Conservation (phyloP, 2,113 vertebrate species). For the Chascanopsetta lugubris region DNA sequence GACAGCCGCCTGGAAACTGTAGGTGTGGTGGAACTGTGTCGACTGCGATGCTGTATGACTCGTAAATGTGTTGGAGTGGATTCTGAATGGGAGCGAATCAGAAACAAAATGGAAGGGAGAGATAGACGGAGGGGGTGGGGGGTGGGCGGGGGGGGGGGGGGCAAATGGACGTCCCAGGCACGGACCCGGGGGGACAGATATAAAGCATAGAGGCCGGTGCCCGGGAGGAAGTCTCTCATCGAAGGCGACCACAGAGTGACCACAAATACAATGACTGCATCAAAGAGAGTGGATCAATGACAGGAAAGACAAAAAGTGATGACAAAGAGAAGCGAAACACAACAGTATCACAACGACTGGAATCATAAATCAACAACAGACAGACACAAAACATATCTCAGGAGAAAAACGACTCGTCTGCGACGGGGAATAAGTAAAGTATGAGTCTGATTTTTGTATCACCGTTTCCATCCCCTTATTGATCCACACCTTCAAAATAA, state of each 20-base stretch:
- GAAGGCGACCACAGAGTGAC: neutral
- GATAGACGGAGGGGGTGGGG: constrained; percentile 19
- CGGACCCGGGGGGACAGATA: neutral
- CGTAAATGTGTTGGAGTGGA: constrained; percentile 58
- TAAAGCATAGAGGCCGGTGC: neutral
- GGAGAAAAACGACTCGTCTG: neutral
- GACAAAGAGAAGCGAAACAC: neutral
- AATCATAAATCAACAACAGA: neutral
- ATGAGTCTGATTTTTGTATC: neutral
- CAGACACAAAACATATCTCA: neutral
- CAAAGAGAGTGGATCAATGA: neutral
- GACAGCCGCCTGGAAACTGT: constrained; percentile 43
- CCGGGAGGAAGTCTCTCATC: neutral
- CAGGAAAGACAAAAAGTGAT: neutral
- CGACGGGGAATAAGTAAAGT: neutral
- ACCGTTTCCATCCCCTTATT: neutral
- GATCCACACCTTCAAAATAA: too few relatives aligned
- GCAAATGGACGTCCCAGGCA: neutral
- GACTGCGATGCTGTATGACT: constrained; percentile 61
- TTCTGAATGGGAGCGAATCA: constrained; percentile 63
- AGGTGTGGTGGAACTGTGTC: constrained; percentile 37
- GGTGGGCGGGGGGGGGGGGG: neutral
- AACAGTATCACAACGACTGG: neutral
- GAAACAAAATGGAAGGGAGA: constrained; percentile 15
- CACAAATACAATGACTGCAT: too few relatives aligned